Evolutionary conservation across 2,888 invertebrate species (phyloP).

Genomic region (Saturnia pavonia): DNA sequence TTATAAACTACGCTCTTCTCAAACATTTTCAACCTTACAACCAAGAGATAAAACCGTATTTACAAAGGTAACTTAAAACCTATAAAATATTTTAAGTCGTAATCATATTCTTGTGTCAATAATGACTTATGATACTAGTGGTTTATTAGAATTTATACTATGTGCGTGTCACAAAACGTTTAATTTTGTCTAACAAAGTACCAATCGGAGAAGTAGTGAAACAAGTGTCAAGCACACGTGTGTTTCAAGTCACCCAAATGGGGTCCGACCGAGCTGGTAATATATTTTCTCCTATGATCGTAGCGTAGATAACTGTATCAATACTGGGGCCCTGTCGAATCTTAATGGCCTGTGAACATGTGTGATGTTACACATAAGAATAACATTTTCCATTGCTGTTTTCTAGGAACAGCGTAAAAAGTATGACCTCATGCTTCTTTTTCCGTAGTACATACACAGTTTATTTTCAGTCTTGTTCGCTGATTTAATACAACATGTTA

Average conservation of each 20-base stretch:
- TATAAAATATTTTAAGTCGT: constrained; percentile 57
- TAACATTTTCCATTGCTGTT: background rate
- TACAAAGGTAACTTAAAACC: constrained; percentile 34
- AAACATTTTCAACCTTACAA: constrained; percentile 38
- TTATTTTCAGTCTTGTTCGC: background rate
- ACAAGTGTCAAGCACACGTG: constrained; percentile 73
- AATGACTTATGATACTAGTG: constrained; percentile 45
- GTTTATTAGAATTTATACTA: constrained; percentile 34
- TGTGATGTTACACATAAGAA: background rate
- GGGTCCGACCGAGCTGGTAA: constrained; percentile 58
- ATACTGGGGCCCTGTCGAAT: constrained; percentile 49
- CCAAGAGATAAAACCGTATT: constrained; percentile 34
- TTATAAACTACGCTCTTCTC: constrained; percentile 34
- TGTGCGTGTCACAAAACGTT: constrained; percentile 32
- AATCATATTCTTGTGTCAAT: constrained; percentile 45
- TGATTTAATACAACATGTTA: background rate
- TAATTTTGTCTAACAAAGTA: constrained; percentile 34
- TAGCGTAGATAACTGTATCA: constrained; percentile 65
- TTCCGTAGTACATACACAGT: background rate
- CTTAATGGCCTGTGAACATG: constrained; percentile 39
- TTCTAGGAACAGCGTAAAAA: background rate
- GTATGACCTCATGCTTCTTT: constrained; percentile 4
- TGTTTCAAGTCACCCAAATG: constrained; percentile 73
- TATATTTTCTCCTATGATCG: constrained; percentile 66
- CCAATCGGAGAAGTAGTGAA: constrained; percentile 43